phyloP scores from a whole-genome alignment of 2,888 invertebrate genomes.

The Plagiodera versicolora region DNA sequence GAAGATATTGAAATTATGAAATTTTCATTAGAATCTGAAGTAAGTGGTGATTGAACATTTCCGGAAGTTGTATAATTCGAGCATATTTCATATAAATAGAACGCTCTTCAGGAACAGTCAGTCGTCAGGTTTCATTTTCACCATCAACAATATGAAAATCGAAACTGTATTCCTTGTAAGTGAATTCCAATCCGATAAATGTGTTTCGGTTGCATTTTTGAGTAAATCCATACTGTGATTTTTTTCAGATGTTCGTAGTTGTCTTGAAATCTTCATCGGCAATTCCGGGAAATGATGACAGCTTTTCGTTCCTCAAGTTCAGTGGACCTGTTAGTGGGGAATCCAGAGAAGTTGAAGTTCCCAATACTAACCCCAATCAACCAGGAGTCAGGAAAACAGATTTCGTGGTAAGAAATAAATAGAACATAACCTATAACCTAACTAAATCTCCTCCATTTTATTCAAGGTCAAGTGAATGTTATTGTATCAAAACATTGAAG shows the following conservation, averaged over 20 bases:
- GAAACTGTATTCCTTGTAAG: not conserved
- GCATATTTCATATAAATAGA: not conserved
- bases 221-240: not conserved
- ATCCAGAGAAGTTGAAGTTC: slow-evolving; percentile 61
- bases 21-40: slow-evolving; percentile 7
- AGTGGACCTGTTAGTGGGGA: slow-evolving; percentile 74
- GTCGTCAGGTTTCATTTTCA: not conserved
- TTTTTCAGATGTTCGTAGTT: slow-evolving; percentile 5
- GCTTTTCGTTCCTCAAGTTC: slow-evolving; percentile 72
- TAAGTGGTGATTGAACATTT: not conserved
- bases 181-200: too few species aligned
- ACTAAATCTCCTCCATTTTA: too few species aligned
- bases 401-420: slow-evolving; percentile 60
- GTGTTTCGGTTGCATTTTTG: too few species aligned
- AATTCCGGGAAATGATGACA: slow-evolving; percentile 50
- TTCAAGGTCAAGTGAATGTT: too few species aligned
- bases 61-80: not conserved
- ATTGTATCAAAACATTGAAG: too few species aligned
- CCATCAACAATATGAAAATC: not conserved
- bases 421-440: not conserved
- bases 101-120: not conserved
- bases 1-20: slow-evolving; percentile 5
- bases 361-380: slow-evolving; percentile 55
- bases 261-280: not conserved
- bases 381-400: slow-evolving; percentile 64